Evolutionary conservation across 2,797 vertebrate species (phyloP).

Genomic region (Phataginus tetradactyla): DNA sequence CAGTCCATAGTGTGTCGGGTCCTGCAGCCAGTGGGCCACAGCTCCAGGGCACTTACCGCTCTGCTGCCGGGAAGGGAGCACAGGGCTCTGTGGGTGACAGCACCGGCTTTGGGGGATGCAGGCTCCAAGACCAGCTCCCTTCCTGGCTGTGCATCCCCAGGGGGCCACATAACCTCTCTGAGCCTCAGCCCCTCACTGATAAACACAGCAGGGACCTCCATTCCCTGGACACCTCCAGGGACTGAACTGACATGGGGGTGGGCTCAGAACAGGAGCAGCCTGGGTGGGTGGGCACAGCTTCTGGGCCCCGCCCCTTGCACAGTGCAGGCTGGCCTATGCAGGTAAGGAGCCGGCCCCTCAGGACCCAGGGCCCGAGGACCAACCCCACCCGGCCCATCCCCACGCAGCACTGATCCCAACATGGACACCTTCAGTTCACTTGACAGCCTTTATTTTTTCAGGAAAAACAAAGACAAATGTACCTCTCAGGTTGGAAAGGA

Average conservation of each 20-base stretch:
- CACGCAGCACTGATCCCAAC: fast-evolving
- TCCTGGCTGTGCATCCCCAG: background rate
- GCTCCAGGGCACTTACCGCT: background rate
- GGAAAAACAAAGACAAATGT: conserved; percentile 75
- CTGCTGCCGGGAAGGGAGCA: too few species aligned
- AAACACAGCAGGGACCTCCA: background rate
- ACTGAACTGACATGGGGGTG: background rate
- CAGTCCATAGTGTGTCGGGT: too few species aligned
- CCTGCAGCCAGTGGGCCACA: background rate
- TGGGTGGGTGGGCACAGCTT: fast-evolving
- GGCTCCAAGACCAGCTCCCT: background rate
- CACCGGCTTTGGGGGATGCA: background rate
- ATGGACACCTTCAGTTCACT: conserved; percentile 61
- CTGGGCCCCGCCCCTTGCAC: background rate
- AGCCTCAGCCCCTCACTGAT: background rate
- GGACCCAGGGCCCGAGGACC: background rate
- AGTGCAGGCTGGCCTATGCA: fast-evolving
- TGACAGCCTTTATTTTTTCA: conserved; percentile 83
- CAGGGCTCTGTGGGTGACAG: background rate
- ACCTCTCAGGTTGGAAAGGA: conserved; percentile 80
- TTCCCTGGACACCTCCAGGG: background rate
- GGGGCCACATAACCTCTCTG: background rate
- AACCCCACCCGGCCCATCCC: background rate
- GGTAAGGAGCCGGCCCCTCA: too few species aligned
- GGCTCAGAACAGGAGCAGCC: background rate